Base-by-base conservation (phyloP, 2,888 invertebrate genomes). In the Caenorhabditis macrosperma region DNA sequence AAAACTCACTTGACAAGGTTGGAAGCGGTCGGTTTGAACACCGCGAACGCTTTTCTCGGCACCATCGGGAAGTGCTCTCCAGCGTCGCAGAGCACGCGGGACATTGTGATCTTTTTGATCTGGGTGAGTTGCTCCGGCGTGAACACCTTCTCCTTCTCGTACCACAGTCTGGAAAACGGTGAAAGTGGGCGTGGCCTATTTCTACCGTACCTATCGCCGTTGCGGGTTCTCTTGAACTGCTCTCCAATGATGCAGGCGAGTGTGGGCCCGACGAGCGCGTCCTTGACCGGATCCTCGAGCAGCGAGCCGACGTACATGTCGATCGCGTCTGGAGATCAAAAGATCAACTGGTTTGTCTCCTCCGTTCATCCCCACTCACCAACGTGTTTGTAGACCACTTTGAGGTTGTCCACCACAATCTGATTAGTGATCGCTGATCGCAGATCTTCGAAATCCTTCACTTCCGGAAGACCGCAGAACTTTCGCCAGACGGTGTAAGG, bases 101-200 rank as follows among this genome's bases (percentile, higher is more conserved):
- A 78, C 96, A 90, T 97, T 95, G 94, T 94, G 0, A 94, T 93
- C 91, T 95, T 94, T 50, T 85, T 78, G 63, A 99, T 94, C 91
- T 98, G 95, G 1, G 93, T 92, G 6, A 98, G 91, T 91, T 99
- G 98, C 66, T 95, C 95, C 0, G 94, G 93, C 60, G 94, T 94
- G 90, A 98, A 97, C 0, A 94, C 93, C 0, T 94, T 93, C 0
- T 95, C 94, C 90, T 95, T 96, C 92, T 98, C 97, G 91, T 96
- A 97, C 94, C 95, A 99, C 90, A 98, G 95, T 84, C 97, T 93
- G 55, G 33, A 67, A 66, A 20, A 15, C 41, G 10, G 10, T 41
- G 12, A 41, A 41, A 41, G 41, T 15, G 41, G 15, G 30, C n/a
- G n/a, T n/a, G n/a, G n/a, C n/a, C n/a, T n/a, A n/a, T n/a, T n/a